Conservation (phyloP, 2,797 vertebrate genomes). For the Darevskia nairensis region DNA sequence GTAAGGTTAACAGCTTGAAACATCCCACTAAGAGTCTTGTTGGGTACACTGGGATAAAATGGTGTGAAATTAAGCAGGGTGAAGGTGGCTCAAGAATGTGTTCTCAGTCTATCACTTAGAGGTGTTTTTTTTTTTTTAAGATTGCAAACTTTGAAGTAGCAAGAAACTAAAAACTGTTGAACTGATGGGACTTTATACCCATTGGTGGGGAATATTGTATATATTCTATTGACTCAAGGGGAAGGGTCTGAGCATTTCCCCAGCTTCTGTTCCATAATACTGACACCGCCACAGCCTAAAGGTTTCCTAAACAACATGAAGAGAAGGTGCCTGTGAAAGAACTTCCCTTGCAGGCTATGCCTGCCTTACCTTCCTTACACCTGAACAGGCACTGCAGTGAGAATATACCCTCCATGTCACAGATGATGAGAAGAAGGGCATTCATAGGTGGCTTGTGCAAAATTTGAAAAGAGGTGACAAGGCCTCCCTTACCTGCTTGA, state of each 20-base stretch:
- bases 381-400: background rate
- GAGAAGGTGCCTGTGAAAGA: background rate
- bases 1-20: slow-evolving; percentile 69
- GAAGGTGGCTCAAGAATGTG: background rate
- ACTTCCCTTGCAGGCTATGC: background rate
- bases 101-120: background rate
- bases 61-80: background rate
- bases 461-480: background rate
- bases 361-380: background rate
- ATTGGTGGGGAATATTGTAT: background rate
- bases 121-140: background rate
- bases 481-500: background rate
- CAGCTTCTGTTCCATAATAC: background rate
- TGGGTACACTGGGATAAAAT: background rate
- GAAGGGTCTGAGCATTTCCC: background rate
- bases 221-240: background rate
- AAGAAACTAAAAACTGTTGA: background rate
- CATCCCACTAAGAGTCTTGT: accelerated
- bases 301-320: background rate
- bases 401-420: background rate
- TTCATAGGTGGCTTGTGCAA: background rate
- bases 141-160: background rate
- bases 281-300: background rate
- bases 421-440: background rate
- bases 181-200: background rate